Evolutionary conservation across 2,113 vertebrate species (phyloP).

Genomic region (Aramus guarauna): DNA sequence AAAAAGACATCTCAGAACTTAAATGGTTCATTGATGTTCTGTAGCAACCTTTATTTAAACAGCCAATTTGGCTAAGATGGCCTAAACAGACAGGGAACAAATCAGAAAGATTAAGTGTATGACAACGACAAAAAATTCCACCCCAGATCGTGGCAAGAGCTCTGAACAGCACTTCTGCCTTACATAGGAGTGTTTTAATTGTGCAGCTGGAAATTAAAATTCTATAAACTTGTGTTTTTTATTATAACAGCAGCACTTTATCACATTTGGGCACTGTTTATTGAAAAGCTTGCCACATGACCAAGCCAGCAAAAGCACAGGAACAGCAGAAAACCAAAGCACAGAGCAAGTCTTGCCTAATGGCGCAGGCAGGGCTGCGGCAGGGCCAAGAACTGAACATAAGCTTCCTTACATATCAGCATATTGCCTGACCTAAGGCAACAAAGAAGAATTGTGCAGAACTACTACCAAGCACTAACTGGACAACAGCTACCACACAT

Average conservation of each 20-base stretch:
- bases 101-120: not conserved
- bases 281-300: not conserved
- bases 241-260: not conserved
- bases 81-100: slow-evolving; percentile 19
- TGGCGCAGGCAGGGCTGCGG: not conserved
- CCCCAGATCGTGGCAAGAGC: not conserved
- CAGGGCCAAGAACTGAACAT: not conserved
- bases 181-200: not conserved
- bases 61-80: not conserved
- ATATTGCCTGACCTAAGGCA: not conserved
- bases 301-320: not conserved
- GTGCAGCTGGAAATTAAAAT: slow-evolving; percentile 21
- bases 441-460: not conserved
- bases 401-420: rapidly evolving
- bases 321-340: not conserved
- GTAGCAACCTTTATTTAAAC: not conserved
- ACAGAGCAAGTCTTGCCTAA: not conserved
- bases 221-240: not conserved
- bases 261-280: not conserved
- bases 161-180: not conserved
- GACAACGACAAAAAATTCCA: not conserved
- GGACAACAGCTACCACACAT: not conserved
- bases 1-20: slow-evolving; percentile 16
- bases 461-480: not conserved
- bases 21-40: not conserved